phyloP scores from a whole-genome alignment of 2,797 vertebrate genomes.

The Darevskia mixta region DNA sequence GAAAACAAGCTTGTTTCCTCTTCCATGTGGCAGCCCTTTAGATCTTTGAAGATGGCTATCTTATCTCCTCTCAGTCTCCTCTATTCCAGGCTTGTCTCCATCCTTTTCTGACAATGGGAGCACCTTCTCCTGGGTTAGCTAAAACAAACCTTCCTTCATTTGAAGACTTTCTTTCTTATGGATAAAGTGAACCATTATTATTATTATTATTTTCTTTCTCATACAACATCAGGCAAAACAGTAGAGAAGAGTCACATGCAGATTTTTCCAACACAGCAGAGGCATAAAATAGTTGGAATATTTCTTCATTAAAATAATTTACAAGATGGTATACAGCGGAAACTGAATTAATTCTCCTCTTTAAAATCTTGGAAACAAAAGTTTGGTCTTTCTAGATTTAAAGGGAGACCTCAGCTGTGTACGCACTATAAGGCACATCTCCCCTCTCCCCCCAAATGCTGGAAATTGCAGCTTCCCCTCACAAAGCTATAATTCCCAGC shows the following conservation, averaged over 20 bases:
- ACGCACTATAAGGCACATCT: no score
- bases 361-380: background rate
- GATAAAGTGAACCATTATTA: background rate
- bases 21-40: no score
- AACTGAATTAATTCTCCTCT: background rate
- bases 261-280: background rate
- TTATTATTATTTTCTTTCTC: background rate
- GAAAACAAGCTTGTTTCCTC: no score
- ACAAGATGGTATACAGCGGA: background rate
- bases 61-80: no score
- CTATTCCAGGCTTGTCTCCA: no score
- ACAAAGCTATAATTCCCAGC: no score
- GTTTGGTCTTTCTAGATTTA: background rate
- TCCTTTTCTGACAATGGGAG: background rate
- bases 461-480: no score
- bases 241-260: background rate
- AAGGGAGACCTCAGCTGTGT: background rate
- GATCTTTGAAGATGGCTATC: no score
- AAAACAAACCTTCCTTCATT: background rate
- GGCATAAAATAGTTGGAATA: background rate
- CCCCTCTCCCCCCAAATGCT: no score
- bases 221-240: background rate
- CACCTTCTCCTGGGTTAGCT: background rate
- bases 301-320: background rate
- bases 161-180: background rate